Evolutionary conservation across 2,113 vertebrate genomes (phyloP), one percentile per base, ranked within the genome.

Genomic region (Antigone vipio): DNA sequence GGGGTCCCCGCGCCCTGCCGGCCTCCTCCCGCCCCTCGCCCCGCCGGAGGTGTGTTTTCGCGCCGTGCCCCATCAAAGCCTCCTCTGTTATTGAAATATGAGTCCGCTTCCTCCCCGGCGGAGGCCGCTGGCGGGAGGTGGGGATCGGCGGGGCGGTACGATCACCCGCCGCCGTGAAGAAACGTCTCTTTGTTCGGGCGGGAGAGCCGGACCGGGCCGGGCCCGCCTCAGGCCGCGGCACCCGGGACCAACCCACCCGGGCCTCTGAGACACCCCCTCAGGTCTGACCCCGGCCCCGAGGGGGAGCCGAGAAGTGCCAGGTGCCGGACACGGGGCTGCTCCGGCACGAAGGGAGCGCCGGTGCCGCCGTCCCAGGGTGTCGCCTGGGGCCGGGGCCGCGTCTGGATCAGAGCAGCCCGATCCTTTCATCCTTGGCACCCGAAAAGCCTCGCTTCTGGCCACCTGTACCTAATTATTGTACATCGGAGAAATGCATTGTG

Each of bases 81-180:
- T 30, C 56, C 92, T 97, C 97, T 98, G 98, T 98, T 97, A 74
- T 92, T 97, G 97, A 97, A 98, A 98, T 91, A 87, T 44, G 98
- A 98, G 95, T 95, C 97, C 79, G 52, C 96, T 98, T 98, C 98
- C 98, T 96, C 81, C 88, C 87, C 96, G 96, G 94, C 95, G 68
- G 97, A 74, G 88, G 87, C 96, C 69, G 95, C 92, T 89, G 92
- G 95, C 96, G 92, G 85, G 92, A 85, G 94, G 93, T 80, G 42
- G 90, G 92, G 93, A 93, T 89, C 86, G 96, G 94, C 90, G 88
- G 93, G 87, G 89, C 89, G 66, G 88, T 86, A 42, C 95, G 85
- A 88, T 73, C 89, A 68, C 91, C 84, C 40, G 63, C 72, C 52
- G 81, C 96, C 93, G 76, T 86, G 97, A 98, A 98, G 97, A 98